Percentiles rank a stretch among this genome's conserved stretches.
These are phyloP conservation scores for Melanargia galathea DNA, from an alignment of 2,888 invertebrate genomes.

Conservation along the genomic window DNA sequence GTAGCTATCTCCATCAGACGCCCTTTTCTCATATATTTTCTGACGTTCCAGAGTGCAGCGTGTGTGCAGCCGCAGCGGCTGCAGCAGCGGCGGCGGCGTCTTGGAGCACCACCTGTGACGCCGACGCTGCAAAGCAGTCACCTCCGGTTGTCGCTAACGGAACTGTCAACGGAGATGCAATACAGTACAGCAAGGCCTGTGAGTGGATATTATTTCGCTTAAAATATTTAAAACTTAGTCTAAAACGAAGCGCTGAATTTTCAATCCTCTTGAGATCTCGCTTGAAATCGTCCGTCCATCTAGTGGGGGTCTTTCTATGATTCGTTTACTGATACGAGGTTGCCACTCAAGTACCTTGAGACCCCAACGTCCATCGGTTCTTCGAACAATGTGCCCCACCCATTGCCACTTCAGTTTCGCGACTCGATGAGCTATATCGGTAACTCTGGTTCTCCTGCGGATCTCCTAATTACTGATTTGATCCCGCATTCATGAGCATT, in stretches of 20 bases:
- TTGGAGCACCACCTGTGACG: constrained; percentile 57
- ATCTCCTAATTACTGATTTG: neutral
- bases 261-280: too few species aligned
- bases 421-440: too few species aligned
- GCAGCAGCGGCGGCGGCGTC: constrained; percentile 68
- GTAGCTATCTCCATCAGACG: too few species aligned
- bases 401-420: neutral
- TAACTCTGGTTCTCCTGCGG: neutral
- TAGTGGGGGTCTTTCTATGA: too few species aligned
- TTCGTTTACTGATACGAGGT: too few species aligned
- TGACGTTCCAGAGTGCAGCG: constrained; percentile 53
- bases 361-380: too few species aligned
- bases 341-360: too few species aligned
- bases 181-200: constrained; percentile 60
- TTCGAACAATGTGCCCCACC: neutral
- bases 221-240: too few species aligned
- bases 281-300: too few species aligned
- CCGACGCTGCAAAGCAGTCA: constrained; percentile 53
- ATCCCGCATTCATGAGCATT: too few species aligned
- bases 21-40: neutral
- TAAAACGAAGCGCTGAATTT: too few species aligned
- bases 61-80: constrained; percentile 75
- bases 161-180: constrained; percentile 46
- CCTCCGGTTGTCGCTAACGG: constrained; percentile 53
- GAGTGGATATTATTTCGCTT: constrained; percentile 45